phyloP scores from a whole-genome alignment of 2,113 vertebrate genomes.

The Spea multiplicata region DNA sequence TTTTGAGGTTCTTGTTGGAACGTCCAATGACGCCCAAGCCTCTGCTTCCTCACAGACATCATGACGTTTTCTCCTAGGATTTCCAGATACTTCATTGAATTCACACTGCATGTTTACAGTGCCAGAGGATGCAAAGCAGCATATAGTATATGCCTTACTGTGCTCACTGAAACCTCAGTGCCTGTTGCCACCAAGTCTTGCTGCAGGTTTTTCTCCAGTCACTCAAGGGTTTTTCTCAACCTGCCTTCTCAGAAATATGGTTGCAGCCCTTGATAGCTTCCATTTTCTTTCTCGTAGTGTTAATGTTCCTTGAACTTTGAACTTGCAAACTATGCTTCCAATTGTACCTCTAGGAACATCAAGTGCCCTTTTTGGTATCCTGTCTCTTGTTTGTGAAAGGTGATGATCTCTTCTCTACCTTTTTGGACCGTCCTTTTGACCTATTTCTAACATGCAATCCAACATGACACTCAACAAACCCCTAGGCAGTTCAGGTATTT shows the following conservation, averaged over 20 bases:
- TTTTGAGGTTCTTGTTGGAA: not conserved
- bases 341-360: no score
- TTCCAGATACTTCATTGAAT: not conserved
- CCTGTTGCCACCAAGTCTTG: not conserved
- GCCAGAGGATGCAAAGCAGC: not conserved
- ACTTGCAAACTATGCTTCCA: no score
- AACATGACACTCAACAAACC: no score
- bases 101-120: not conserved
- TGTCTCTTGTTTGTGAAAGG: no score
- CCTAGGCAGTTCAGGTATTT: no score
- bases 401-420: no score
- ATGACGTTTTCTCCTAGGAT: not conserved
- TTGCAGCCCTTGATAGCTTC: no score
- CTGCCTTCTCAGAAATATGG: not conserved
- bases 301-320: no score
- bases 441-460: no score
- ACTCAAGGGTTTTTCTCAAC: not conserved
- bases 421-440: no score
- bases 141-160: not conserved
- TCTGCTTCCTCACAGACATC: not conserved
- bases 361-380: no score
- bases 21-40: constrained; percentile 1
- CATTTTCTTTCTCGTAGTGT: no score
- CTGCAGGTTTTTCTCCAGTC: not conserved
- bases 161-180: not conserved